Conservation (phyloP, 2,888 invertebrate genomes). For the Zonitis immaculata region DNA sequence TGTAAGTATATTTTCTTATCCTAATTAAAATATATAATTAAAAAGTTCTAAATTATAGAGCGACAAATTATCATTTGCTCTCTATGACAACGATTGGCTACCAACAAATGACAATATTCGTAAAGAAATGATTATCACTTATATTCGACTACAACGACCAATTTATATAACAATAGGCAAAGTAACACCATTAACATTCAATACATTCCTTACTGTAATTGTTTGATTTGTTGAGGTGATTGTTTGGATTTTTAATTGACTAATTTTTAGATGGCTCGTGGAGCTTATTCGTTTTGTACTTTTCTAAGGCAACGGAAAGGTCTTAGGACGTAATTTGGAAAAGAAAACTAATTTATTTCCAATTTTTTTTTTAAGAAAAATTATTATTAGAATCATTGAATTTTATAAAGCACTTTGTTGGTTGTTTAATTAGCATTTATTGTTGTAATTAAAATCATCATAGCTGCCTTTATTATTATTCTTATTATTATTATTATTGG, state of each 20-base stretch:
- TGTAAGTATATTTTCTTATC: constrained; percentile 9
- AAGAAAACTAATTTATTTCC: no score
- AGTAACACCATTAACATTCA: constrained; percentile 24
- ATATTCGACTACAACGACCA: constrained; percentile 23
- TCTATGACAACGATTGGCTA: constrained; percentile 24
- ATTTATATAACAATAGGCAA: constrained; percentile 28
- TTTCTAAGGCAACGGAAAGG: constrained; percentile 19
- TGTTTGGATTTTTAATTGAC: neutral
- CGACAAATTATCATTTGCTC: constrained; percentile 9
- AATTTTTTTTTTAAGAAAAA: neutral
- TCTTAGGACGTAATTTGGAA: neutral
- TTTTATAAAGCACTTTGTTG: neutral
- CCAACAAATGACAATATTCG: no score
- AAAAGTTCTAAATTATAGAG: constrained; percentile 16
- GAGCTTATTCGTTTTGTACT: constrained; percentile 23
- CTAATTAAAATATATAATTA: neutral
- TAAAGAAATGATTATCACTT: constrained; percentile 24
- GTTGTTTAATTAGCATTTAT: neutral
- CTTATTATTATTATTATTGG: no score
- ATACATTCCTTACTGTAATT: constrained; percentile 9
- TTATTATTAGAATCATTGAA: neutral
- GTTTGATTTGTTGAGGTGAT: neutral
- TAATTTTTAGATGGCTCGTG: constrained; percentile 5
- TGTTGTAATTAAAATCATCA: neutral
- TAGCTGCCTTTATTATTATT: neutral